Evolutionary conservation across 2,888 invertebrate genomes (phyloP), one percentile per base, ranked within the genome.

Genomic region (Drosophila neotestacea): DNA sequence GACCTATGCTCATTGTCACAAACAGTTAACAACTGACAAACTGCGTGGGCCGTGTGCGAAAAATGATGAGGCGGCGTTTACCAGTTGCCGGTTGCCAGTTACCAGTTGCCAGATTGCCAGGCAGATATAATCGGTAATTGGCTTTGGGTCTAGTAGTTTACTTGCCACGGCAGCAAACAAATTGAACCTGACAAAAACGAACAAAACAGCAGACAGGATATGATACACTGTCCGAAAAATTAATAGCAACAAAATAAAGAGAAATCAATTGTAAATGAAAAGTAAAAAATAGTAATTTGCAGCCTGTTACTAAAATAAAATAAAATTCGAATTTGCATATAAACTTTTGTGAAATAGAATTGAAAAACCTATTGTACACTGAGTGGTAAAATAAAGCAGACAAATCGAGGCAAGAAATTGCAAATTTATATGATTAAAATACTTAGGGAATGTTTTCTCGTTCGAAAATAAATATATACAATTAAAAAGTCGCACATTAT

Each of bases 111-210:
- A 48, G 44, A 56, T 56, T 56, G 27, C 28, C 46, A 44, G 51
- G 76, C 86, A 86, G 86, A 84, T 84, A 79, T 65, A 86, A 84
- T 84, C 80, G 85, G 82, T 86, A 84, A 84, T 84, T 84, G 84
- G 86, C 77, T 79, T 81, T 66, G 66, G 79, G 70, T 28, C 36
- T 48, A 36, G 22, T 22, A 22, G 22, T 22, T 61, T 34, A n/a
- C 42, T 44, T 58, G 58, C 36, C 46, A 27, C 62, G 56, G 59
- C 73, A 68, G 64, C 73, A 61, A 77, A 16, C 61, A 64, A 72
- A 73, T 54, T 68, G 73, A 55, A 70, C 9, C 54, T 54, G 58
- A 56, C 52, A 67, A 28, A 36, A 50, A 36, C 16, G 13, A 11
- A 42, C 22, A 32, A 41, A 61, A 74, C 73, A 66, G 68, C 71